These are phyloP conservation scores for Anoplius nigerrimus DNA, from an alignment of 2,888 invertebrate genomes.

Conservation along the genomic window DNA sequence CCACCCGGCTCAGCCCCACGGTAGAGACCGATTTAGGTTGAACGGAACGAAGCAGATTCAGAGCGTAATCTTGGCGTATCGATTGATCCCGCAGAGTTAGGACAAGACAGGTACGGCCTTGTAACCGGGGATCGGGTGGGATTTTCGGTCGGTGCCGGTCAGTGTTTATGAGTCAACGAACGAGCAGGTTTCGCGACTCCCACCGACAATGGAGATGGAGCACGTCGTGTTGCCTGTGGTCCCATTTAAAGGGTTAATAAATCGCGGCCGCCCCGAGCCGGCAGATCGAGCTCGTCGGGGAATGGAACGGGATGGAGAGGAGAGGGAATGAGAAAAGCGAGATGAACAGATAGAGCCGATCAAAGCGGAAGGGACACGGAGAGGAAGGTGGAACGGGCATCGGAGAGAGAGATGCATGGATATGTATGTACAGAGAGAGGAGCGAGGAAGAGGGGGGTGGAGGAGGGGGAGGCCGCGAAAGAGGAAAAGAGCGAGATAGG, in stretches of 20 bases:
- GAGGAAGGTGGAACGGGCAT: background rate
- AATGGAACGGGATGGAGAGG: background rate
- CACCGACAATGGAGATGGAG: background rate
- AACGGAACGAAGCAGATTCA: too few relatives aligned
- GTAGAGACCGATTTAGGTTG: too few relatives aligned
- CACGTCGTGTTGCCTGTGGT: slow-evolving; percentile 10
- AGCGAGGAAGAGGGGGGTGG: slow-evolving; percentile 8
- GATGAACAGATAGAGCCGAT: too few relatives aligned
- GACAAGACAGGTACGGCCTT: slow-evolving; percentile 4
- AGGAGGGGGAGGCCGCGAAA: slow-evolving; percentile 7
- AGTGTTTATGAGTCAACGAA: slow-evolving; percentile 12
- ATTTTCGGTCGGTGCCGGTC: background rate
- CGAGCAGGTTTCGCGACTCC: slow-evolving; percentile 5
- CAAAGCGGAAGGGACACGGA: background rate
- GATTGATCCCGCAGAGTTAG: background rate
- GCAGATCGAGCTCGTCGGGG: background rate
- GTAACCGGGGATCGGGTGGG: too few relatives aligned
- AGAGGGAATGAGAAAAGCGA: background rate
- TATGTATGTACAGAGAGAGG: too few relatives aligned
- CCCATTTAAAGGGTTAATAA: slow-evolving; percentile 44
- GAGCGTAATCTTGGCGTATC: too few relatives aligned
- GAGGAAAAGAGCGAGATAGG: background rate
- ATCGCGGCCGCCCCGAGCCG: slow-evolving; percentile 9
- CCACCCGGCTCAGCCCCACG: too few relatives aligned
- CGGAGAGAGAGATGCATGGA: slow-evolving; percentile 12